phyloP scores from a whole-genome alignment of 30 jellyfish, hydroid and myxozoan genomes.

The Cassiopea andromeda region DNA sequence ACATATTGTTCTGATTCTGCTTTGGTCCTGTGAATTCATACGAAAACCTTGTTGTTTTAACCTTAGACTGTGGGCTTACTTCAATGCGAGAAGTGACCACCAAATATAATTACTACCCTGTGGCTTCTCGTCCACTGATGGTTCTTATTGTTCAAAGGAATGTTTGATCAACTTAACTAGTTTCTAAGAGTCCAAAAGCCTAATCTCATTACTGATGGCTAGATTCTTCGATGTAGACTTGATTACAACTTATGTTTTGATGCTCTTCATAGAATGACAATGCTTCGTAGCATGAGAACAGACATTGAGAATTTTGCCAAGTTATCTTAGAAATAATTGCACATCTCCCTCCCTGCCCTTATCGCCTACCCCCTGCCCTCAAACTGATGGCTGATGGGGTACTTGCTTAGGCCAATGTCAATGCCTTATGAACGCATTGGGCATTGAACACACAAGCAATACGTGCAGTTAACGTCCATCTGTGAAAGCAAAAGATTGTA shows the following conservation, averaged over 20 bases:
- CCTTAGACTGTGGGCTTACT: background rate
- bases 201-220: conserved; percentile 7
- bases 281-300: too few relatives aligned
- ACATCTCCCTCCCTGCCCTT: background rate
- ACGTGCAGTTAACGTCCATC: too few relatives aligned
- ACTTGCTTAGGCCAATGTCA: too few relatives aligned
- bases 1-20: background rate
- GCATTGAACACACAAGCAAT: too few relatives aligned
- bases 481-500: too few relatives aligned
- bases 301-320: too few relatives aligned
- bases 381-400: too few relatives aligned
- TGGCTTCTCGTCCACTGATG: conserved; percentile 20
- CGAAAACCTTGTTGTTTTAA: conserved; percentile 21
- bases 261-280: background rate
- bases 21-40: background rate
- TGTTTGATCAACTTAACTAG: conserved; percentile 13
- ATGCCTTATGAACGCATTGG: too few relatives aligned
- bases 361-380: background rate
- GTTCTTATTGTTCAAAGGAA: conserved; percentile 8
- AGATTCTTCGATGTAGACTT: background rate
- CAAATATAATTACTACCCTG: conserved; percentile 24
- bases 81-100: background rate
- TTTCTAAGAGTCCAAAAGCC: conserved; percentile 15
- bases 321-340: background rate
- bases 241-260: background rate